Evolutionary conservation across 2,888 invertebrate genomes (phyloP), one percentile per base, ranked within the genome.

Genomic region (Drosophila infuscata): DNA sequence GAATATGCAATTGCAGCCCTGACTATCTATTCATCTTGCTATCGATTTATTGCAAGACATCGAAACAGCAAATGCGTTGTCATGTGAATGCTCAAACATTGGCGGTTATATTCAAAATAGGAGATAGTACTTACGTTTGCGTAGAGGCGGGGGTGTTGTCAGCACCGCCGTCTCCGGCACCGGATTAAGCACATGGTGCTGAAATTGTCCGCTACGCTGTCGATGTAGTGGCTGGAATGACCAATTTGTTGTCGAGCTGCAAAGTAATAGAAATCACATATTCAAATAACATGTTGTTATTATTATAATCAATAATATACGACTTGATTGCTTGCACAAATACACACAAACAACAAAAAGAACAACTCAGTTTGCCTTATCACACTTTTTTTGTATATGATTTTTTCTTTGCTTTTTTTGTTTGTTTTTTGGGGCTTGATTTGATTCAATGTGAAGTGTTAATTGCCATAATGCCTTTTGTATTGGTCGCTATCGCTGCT

Each of bases 171-270:
- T 81, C 76, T 87, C 87, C 60, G 87, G 87, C 48, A 87, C 90
- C 59, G 87, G 63, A 38, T 85, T 88, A 6, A 88, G 83, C 75
- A 82, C 83, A 89, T 78, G 84, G 56, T 87, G 84, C 58, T 83
- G 89, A 61, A 77, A 63, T 59, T 87, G 63, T 54, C 73, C 77
- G 58, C 85, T 88, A 32, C 85, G 83, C 63, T 90, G 88, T 8
- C 90, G 84, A 46, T 82, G 84, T 32, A 91, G 70, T 41, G 90
- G 90, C 70, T 76, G 83, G 70, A 91, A 91, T 35, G 89, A 89
- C 92, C 92, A 92, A 82, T 92, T 92, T 51, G 82, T 79, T 67
- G 80, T 82, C 53, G 90, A 58, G 68, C 90, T 87, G 79, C 54
- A 75, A 85, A 76, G 69, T 51, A 57, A 38, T 51, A 48, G 32